phyloP scores from a whole-genome alignment of 1,140 invertebrate species.

The Aplysia californica region DNA sequence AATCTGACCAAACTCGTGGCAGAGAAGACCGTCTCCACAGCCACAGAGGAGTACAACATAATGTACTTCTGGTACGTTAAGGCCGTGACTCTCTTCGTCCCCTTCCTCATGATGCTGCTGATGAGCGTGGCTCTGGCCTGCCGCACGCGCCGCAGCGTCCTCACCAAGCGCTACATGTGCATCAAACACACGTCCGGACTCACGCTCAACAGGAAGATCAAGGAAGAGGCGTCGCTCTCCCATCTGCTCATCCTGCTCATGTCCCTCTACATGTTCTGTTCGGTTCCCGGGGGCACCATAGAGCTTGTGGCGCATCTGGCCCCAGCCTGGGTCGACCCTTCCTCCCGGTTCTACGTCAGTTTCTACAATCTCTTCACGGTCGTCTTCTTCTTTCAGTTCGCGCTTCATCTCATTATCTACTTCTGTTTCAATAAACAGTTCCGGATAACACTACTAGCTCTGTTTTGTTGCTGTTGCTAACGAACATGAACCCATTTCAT shows the following conservation, averaged over 20 bases:
- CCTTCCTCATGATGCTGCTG: slow-evolving; percentile 49
- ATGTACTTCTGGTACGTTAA: slow-evolving; percentile 65
- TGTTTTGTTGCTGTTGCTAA: slow-evolving; percentile 60
- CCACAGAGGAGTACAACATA: slow-evolving; percentile 51
- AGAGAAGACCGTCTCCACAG: slow-evolving; percentile 42
- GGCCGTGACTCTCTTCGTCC: slow-evolving; percentile 57
- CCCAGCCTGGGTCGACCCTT: slow-evolving; percentile 37
- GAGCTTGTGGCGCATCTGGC: slow-evolving; percentile 45
- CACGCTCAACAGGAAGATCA: slow-evolving; percentile 49
- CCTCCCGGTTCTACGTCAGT: slow-evolving; percentile 45
- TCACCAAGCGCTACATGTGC: slow-evolving; percentile 43
- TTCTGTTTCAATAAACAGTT: slow-evolving; percentile 61
- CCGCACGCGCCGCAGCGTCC: slow-evolving; percentile 37
- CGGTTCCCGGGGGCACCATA: slow-evolving; percentile 46
- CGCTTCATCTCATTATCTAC: slow-evolving; percentile 58
- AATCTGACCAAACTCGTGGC: slow-evolving; percentile 43
- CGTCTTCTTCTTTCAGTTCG: slow-evolving; percentile 57
- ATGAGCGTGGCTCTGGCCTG: slow-evolving; percentile 43
- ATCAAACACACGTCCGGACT: slow-evolving; percentile 50
- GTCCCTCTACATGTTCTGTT: slow-evolving; percentile 53
- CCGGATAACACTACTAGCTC: slow-evolving; percentile 46
- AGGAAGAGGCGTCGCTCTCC: slow-evolving; percentile 54
- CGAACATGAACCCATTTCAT: background rate
- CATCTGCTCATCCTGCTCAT: slow-evolving; percentile 53
- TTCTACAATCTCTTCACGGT: slow-evolving; percentile 55